These are phyloP conservation scores for Neolamprologus devosi DNA, from an alignment of 2,113 vertebrate genomes.

Conservation along the genomic window DNA sequence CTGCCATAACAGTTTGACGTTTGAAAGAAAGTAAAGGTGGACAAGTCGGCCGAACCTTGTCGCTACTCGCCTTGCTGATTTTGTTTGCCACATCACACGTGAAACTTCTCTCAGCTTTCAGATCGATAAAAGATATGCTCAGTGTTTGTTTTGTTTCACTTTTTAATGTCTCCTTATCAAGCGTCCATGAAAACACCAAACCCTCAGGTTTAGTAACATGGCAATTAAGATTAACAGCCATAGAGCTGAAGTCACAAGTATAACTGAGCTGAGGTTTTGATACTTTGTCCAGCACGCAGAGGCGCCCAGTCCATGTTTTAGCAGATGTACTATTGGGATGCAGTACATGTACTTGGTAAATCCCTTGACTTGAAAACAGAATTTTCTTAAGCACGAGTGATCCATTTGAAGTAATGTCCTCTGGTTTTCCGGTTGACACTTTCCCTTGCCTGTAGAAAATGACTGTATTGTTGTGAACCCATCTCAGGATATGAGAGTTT, in stretches of 20 bases:
- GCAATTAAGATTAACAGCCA: constrained; percentile 24
- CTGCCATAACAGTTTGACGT: background rate
- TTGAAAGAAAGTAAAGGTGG: constrained; percentile 5
- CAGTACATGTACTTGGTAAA: background rate
- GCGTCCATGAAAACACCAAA: constrained; percentile 33
- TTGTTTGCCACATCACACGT: constrained; percentile 28
- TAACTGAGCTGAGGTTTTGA: constrained; percentile 36
- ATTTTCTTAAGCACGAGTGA: constrained; percentile 36
- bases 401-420: constrained; percentile 20
- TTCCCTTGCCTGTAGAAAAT: background rate
- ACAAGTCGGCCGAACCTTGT: constrained; percentile 14
- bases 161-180: background rate
- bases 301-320: background rate
- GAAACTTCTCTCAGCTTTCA: constrained; percentile 3
- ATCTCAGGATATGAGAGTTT: constrained; percentile 13
- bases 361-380: constrained; percentile 3
- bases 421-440: constrained; percentile 14
- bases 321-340: background rate
- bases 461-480: constrained; percentile 17
- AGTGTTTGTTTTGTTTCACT: constrained; percentile 18
- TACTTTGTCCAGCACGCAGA: constrained; percentile 42
- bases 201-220: background rate
- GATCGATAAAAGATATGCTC: constrained; percentile 1
- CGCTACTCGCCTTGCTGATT: constrained; percentile 25
- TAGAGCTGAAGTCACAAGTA: constrained; percentile 10